Conservation (phyloP, 2,888 invertebrate genomes). For the Nematopogon swammerdamellus region DNA sequence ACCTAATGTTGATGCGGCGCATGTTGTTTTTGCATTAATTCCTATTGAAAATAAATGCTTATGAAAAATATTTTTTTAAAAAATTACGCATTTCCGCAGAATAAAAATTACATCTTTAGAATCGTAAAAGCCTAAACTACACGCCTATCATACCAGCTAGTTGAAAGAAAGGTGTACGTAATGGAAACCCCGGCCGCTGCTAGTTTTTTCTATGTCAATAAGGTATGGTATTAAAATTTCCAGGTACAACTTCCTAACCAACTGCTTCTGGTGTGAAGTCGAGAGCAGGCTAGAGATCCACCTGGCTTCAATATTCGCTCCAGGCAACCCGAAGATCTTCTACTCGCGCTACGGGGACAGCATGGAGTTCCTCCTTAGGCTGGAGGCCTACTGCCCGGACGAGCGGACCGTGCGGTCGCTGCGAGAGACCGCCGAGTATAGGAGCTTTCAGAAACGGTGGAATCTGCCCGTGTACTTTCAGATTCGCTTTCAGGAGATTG, state of each 20-base stretch:
- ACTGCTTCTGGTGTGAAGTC: constrained; percentile 85
- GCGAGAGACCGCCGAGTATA: constrained; percentile 66
- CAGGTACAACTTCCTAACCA: constrained; percentile 76
- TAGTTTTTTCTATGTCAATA: no score
- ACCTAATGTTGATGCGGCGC: no score
- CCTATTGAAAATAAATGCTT: no score
- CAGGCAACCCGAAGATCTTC: constrained; percentile 88
- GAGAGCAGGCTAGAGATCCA: constrained; percentile 79
- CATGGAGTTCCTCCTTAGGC: constrained; percentile 67
- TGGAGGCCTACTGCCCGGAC: constrained; percentile 63
- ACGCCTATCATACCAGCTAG: no score
- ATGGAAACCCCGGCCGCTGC: no score
- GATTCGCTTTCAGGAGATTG: constrained; percentile 92
- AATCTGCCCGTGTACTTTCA: constrained; percentile 97
- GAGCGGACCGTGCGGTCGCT: constrained; percentile 58
- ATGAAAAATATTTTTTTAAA: no score
- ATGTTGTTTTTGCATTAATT: no score
- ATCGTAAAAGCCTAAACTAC: no score
- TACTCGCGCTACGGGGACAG: constrained; percentile 79
- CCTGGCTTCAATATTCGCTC: constrained; percentile 82
- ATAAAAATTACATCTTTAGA: no score
- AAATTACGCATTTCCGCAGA: no score
- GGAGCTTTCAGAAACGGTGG: constrained; percentile 81
- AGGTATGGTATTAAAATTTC: no score
- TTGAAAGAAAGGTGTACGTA: no score